phyloP scores from a whole-genome alignment of 1,140 invertebrate genomes.

The Paralvinella palmiformis region DNA sequence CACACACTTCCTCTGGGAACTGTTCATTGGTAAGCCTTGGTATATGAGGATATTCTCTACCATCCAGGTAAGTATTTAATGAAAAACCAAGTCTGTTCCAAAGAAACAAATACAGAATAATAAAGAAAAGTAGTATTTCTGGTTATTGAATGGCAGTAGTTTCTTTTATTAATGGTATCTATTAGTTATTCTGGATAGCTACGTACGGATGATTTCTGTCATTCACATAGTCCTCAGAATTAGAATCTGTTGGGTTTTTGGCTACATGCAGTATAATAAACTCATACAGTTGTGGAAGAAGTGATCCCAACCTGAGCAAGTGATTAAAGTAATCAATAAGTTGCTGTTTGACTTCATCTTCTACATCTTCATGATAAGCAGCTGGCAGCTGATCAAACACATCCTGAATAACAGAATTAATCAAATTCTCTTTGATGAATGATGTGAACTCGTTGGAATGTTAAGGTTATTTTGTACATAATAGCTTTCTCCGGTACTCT shows the following conservation, averaged over 20 bases:
- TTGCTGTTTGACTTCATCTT: constrained; percentile 8
- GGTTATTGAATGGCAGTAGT: no score
- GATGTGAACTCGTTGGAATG: not conserved
- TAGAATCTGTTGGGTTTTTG: constrained; percentile 18
- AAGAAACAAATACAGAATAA: no score
- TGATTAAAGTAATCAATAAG: constrained; percentile 16
- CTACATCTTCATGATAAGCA: constrained; percentile 20
- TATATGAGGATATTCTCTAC: no score
- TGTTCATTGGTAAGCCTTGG: no score
- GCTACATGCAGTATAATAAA: constrained; percentile 27
- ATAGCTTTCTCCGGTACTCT: constrained; percentile 15
- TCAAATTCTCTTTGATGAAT: not conserved
- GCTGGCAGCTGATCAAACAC: constrained; percentile 24
- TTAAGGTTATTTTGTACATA: not conserved
- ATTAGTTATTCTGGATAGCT: not conserved
- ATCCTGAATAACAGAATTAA: constrained; percentile 20
- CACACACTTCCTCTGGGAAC: no score
- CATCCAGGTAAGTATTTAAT: no score
- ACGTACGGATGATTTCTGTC: constrained; percentile 16
- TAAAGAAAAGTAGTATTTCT: no score
- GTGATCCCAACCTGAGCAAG: constrained; percentile 20
- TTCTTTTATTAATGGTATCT: no score
- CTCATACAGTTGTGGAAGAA: constrained; percentile 26
- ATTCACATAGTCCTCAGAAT: constrained; percentile 22
- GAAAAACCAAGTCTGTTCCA: no score